A percentile compares a stretch with the other conserved stretches of the same genome.
phyloP scores from a whole-genome alignment of 2,888 invertebrate species.

The Gymnocheta viridis region DNA sequence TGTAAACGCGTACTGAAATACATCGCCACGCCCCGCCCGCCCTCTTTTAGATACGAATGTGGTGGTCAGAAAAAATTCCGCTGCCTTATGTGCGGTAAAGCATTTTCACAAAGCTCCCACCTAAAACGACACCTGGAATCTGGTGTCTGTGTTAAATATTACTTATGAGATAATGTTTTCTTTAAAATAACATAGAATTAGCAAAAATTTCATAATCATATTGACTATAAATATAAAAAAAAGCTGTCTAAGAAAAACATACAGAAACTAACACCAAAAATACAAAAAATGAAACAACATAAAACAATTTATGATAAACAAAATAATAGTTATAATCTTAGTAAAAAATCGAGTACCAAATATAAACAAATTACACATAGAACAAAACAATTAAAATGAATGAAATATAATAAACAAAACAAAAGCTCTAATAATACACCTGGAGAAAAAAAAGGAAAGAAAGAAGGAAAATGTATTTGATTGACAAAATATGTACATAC shows the following conservation, averaged over 20 bases:
- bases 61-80: constrained; percentile 86
- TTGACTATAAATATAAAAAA: constrained; percentile 41
- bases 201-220: constrained; percentile 71
- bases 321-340: constrained; percentile 26
- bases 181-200: constrained; percentile 82
- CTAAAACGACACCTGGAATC: constrained; percentile 84
- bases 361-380: constrained; percentile 64
- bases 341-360: constrained; percentile 65
- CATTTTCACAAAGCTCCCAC: constrained; percentile 88
- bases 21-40: neutral
- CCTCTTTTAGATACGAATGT: constrained; percentile 85
- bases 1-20: neutral
- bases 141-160: constrained; percentile 83
- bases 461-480: constrained; percentile 45
- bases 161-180: constrained; percentile 83
- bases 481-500: constrained; percentile 14
- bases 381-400: constrained; percentile 58
- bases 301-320: constrained; percentile 59
- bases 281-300: constrained; percentile 64
- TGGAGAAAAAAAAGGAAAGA: neutral
- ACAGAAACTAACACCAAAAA: constrained; percentile 69
- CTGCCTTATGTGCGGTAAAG: constrained; percentile 86
- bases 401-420: constrained; percentile 38
- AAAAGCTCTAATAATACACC: constrained; percentile 10
- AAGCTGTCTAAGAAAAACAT: constrained; percentile 54